These are phyloP conservation scores for Lepidocyrtinus sp. DNA, from an alignment of 2,888 invertebrate species.

Conservation along the genomic window DNA sequence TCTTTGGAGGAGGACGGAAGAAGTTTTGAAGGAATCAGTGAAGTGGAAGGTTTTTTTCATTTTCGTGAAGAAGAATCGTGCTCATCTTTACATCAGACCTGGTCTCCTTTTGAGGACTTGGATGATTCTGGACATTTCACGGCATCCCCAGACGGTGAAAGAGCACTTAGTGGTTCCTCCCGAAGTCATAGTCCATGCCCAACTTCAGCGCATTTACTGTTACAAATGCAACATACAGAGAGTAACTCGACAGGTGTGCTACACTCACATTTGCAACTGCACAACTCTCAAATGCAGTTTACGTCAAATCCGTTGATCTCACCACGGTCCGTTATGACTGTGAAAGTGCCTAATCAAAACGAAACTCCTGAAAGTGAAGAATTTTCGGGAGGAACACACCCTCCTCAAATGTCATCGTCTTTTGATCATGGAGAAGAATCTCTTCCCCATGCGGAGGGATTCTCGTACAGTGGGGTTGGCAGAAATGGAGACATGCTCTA, in stretches of 20 bases:
- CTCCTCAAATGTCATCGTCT: too few relatives aligned
- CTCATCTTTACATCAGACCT: slow-evolving; percentile 24
- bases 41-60: slow-evolving; percentile 35
- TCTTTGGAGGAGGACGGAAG: slow-evolving; percentile 43
- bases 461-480: neutral
- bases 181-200: slow-evolving; percentile 56
- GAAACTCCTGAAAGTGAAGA: neutral
- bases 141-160: slow-evolving; percentile 61
- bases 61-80: slow-evolving; percentile 39
- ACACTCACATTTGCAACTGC: neutral
- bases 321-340: slow-evolving; percentile 50
- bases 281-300: neutral
- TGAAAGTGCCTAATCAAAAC: slow-evolving; percentile 42
- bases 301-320: slow-evolving; percentile 40
- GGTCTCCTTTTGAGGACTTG: slow-evolving; percentile 50
- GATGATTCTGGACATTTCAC: slow-evolving; percentile 68
- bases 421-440: neutral
- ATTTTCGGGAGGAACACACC: neutral
- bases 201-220: slow-evolving; percentile 22
- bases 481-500: neutral
- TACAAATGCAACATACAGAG: slow-evolving; percentile 47
- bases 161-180: slow-evolving; percentile 47
- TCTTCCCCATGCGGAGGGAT: neutral
- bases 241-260: slow-evolving; percentile 2
- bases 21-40: slow-evolving; percentile 31